phyloP scores from a whole-genome alignment of 2,113 vertebrate genomes.

The Neotoma lepida region DNA sequence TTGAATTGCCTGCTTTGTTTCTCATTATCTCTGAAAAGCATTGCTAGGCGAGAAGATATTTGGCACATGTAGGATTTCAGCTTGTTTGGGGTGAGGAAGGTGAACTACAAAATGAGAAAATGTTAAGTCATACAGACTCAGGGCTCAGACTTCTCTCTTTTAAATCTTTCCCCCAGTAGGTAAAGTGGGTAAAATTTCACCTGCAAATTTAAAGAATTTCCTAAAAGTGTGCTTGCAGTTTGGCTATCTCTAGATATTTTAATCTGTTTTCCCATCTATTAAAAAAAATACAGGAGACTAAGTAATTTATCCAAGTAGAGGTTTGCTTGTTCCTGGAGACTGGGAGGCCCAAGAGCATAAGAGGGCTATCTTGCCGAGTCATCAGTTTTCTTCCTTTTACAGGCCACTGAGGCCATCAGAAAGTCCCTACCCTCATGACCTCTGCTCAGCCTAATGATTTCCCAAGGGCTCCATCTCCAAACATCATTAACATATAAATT shows the following conservation, averaged over 20 bases:
- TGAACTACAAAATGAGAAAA: slow-evolving; percentile 8
- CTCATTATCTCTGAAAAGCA: slow-evolving; percentile 66
- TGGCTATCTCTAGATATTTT: background rate
- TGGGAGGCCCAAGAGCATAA: background rate
- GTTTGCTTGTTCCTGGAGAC: background rate
- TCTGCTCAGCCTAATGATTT: background rate
- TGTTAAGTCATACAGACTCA: background rate
- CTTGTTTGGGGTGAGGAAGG: slow-evolving; percentile 46
- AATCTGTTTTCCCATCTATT: background rate
- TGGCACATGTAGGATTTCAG: slow-evolving; percentile 43
- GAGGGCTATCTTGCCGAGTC: background rate
- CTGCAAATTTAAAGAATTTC: background rate
- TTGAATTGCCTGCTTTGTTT: slow-evolving; percentile 68
- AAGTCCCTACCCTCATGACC: no score
- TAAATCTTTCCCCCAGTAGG: background rate
- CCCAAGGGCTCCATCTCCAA: background rate
- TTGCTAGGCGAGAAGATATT: slow-evolving; percentile 41
- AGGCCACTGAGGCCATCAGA: background rate
- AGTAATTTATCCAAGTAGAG: background rate
- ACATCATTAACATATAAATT: background rate
- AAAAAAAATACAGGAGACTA: background rate
- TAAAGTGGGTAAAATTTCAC: background rate
- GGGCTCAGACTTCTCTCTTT: background rate
- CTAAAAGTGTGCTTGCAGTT: background rate
- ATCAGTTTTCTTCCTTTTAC: background rate